phyloP scores from a whole-genome alignment of 2,797 vertebrate genomes.

The Buceros bicornis region DNA sequence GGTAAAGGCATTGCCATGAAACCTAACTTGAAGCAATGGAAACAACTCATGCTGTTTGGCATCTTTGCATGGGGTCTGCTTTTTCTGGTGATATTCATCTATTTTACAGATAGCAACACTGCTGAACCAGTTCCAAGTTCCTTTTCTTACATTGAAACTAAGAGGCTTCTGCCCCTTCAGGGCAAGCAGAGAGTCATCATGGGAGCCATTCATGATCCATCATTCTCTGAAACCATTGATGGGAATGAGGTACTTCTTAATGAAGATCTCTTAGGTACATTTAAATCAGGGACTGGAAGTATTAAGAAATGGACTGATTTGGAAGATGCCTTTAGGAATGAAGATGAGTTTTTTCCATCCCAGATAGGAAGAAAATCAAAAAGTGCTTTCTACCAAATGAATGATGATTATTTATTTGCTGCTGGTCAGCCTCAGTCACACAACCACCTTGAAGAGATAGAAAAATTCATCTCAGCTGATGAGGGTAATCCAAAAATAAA shows the following conservation, averaged over 20 bases:
- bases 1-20: constrained; percentile 82
- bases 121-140: constrained; percentile 87
- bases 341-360: constrained; percentile 75
- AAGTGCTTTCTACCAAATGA: constrained; percentile 69
- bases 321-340: constrained; percentile 76
- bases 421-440: constrained; percentile 71
- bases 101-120: constrained; percentile 91
- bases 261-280: constrained; percentile 61
- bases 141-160: constrained; percentile 89
- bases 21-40: constrained; percentile 89
- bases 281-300: constrained; percentile 65
- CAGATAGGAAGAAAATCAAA: constrained; percentile 77
- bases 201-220: constrained; percentile 82
- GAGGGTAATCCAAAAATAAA: constrained; percentile 57
- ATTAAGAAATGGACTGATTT: constrained; percentile 75
- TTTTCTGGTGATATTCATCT: constrained; percentile 92
- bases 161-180: constrained; percentile 88
- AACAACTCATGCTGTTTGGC: constrained; percentile 90
- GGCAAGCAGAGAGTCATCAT: constrained; percentile 86
- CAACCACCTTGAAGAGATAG: constrained; percentile 70
- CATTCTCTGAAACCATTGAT: constrained; percentile 68
- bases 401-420: constrained; percentile 74
- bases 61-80: constrained; percentile 95
- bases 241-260: constrained; percentile 55
- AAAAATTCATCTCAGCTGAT: constrained; percentile 47